phyloP scores from a whole-genome alignment of 2,113 vertebrate genomes.

The Cavia porcellus region DNA sequence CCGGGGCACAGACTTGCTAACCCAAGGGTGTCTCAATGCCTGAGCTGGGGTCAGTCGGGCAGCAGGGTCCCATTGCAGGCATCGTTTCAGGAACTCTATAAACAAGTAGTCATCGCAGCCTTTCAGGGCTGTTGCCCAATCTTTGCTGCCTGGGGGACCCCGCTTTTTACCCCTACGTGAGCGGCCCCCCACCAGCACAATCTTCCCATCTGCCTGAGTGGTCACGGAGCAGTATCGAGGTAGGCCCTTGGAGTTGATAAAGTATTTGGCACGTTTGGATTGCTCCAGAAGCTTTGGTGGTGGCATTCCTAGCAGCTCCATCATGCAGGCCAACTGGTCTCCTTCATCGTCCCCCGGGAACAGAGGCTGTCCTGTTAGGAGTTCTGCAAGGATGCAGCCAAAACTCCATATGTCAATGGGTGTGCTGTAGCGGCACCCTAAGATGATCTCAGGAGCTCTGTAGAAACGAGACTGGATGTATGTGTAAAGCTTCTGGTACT shows the following conservation, averaged over 20 bases:
- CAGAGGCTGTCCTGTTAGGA: slow-evolving; percentile 96
- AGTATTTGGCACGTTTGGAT: slow-evolving; percentile 97
- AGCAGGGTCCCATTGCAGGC: slow-evolving; percentile 97
- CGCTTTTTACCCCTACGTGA: slow-evolving; percentile 96
- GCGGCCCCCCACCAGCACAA: slow-evolving; percentile 92
- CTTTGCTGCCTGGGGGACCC: slow-evolving; percentile 95
- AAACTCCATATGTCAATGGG: slow-evolving; percentile 99
- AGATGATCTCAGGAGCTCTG: slow-evolving; percentile 96
- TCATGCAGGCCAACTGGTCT: slow-evolving; percentile 98
- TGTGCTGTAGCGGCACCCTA: slow-evolving; percentile 97
- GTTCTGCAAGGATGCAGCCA: slow-evolving; percentile 97
- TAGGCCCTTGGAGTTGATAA: slow-evolving; percentile 98
- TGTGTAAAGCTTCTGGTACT: slow-evolving; percentile 98
- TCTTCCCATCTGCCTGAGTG: slow-evolving; percentile 93
- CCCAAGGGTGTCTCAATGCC: slow-evolving; percentile 96
- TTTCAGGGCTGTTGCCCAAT: slow-evolving; percentile 95
- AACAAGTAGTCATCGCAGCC: slow-evolving; percentile 96
- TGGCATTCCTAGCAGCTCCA: slow-evolving; percentile 97
- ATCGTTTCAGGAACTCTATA: slow-evolving; percentile 97
- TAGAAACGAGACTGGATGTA: slow-evolving; percentile 99
- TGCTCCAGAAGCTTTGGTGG: slow-evolving; percentile 97
- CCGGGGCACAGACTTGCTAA: slow-evolving; percentile 93
- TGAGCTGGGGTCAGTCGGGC: slow-evolving; percentile 95
- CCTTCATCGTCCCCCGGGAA: slow-evolving; percentile 98
- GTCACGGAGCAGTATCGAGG: slow-evolving; percentile 96